These are phyloP conservation scores for Dolichopus griseipennis DNA, from an alignment of 2,888 invertebrate species.

Conservation along the genomic window DNA sequence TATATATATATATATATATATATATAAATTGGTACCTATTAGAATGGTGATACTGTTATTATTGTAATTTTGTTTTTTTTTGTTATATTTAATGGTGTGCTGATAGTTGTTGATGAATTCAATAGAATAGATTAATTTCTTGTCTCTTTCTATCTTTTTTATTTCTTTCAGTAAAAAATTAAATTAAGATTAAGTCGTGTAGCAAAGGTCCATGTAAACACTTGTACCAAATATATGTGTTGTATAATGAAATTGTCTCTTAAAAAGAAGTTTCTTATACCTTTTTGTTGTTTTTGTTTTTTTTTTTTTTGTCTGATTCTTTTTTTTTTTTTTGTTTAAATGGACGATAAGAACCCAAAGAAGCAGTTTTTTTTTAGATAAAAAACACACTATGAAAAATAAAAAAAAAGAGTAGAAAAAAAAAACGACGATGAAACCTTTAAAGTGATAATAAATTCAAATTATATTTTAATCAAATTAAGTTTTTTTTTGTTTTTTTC, in stretches of 20 bases:
- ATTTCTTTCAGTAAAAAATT: background rate
- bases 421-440: background rate
- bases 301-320: too few species aligned
- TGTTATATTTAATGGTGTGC: too few species aligned
- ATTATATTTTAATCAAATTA: conserved; percentile 6
- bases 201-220: too few species aligned
- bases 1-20: background rate
- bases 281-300: too few species aligned
- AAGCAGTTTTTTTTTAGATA: background rate
- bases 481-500: background rate
- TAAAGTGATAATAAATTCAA: conserved; percentile 6
- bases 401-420: background rate
- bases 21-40: background rate
- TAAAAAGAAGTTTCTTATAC: too few species aligned
- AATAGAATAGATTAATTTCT: background rate
- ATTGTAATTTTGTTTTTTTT: background rate
- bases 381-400: background rate
- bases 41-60: background rate
- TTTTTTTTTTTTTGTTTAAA: background rate
- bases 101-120: background rate
- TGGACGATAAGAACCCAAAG: conserved; percentile 6
- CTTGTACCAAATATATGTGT: too few species aligned
- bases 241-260: too few species aligned
- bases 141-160: background rate
- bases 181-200: too few species aligned